Base-by-base conservation (phyloP, 2,888 invertebrate genomes). In the Orthosia gracilis region DNA sequence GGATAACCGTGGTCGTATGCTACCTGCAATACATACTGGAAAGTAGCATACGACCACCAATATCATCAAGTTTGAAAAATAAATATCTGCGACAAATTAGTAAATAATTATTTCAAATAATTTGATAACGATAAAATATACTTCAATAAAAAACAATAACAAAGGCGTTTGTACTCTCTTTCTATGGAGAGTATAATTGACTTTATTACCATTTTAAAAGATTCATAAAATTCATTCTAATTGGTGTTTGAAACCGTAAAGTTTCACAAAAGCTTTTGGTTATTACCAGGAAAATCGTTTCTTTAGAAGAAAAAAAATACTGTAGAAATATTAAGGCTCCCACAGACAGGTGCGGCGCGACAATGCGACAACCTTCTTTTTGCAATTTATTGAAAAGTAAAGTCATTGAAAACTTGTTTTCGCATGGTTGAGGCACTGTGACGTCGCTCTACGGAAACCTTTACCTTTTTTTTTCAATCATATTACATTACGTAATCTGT, bases 201-300 rank as follows among this genome's bases (percentile, higher is more conserved):
- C 66, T 67, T 78, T 71, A 83, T 86, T 80, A 78, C 69, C 69
- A 70, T 78, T 66, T 70, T 69, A 83, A 84, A 86, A 75, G 83
- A 66, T 73, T 76, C 26, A 55, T n/a, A 76, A 76, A 61, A 64
- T 69, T 9, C 57, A 4, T 71, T 62, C 52, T 69, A 82, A 83
- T 68, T 71, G 70, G n/a, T 59, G 58, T 71, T 70, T 59, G 23
- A 75, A 77, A 50, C 17, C 13, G 47, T 55, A 45, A 23, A 47
- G 58, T 57, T 80, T 58, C n/a, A 59, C 52, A 31, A 62, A 70
- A 75, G n/a, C n/a, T 23, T 23, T 80, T 61, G 4, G 12, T 23
- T 26, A 11, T 23, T 47, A 21, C 18, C 12, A 4, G 13, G 11
- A 54, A 72, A 59, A 45, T 55, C 7, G 5, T 12, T 5, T 26